These are phyloP conservation scores for Pandemis corylana DNA, from an alignment of 2,888 invertebrate species.

Conservation along the genomic window DNA sequence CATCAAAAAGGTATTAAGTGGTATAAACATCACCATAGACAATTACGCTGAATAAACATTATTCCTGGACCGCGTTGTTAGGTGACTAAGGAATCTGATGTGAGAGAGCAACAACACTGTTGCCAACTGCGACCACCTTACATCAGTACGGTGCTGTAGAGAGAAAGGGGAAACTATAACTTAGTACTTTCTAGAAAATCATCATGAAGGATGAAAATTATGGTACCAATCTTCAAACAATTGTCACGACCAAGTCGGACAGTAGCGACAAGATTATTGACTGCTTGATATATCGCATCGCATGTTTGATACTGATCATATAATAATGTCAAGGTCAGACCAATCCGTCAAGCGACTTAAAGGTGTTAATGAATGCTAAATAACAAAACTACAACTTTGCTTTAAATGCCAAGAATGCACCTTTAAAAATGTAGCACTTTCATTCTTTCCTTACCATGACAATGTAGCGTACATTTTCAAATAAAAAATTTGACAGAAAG, in stretches of 20 bases:
- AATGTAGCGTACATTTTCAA: background rate
- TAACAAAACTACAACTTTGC: background rate
- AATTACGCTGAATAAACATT: too few species aligned
- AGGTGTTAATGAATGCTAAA: slow-evolving; percentile 26
- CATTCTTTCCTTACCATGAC: background rate
- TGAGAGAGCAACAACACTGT: too few species aligned
- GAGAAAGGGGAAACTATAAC: too few species aligned
- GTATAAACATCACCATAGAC: background rate
- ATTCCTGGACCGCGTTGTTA: too few species aligned
- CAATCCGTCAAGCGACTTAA: slow-evolving; percentile 7
- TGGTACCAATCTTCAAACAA: too few species aligned
- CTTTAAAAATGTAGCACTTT: slow-evolving; percentile 37
- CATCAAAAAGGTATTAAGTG: background rate
- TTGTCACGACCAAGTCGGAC: too few species aligned
- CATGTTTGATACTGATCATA: background rate
- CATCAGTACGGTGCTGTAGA: too few species aligned
- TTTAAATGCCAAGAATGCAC: slow-evolving; percentile 35
- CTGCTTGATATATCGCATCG: background rate
- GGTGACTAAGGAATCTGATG: too few species aligned
- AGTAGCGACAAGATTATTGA: background rate
- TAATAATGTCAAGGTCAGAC: background rate
- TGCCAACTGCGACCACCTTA: too few species aligned
- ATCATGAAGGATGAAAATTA: too few species aligned
- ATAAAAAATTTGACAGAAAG: background rate
- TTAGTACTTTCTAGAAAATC: too few species aligned